Evolutionary conservation across 2,797 vertebrate species (phyloP).

Genomic region (Phoebastria nigripes): DNA sequence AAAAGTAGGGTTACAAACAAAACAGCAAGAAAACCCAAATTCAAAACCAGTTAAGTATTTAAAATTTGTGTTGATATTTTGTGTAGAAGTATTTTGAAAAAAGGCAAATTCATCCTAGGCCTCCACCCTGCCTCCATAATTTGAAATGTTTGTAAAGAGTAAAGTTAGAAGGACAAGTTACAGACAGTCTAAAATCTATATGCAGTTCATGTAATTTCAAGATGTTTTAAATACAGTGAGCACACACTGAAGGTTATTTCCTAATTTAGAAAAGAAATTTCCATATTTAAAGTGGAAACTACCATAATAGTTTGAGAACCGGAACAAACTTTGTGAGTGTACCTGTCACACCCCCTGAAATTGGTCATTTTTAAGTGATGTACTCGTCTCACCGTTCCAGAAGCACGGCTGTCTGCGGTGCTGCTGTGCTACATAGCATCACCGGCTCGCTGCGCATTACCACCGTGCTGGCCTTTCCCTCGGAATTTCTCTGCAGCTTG

Average conservation of each 20-base stretch:
- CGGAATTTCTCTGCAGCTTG: not conserved
- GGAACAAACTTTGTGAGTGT: not conserved
- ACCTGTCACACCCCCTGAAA: not conserved
- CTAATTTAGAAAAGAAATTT: slow-evolving; percentile 16
- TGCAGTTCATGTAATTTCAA: slow-evolving; percentile 19
- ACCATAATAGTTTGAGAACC: not conserved
- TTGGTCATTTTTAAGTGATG: not conserved
- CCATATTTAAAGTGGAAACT: not conserved
- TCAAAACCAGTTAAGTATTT: not conserved
- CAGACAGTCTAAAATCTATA: not conserved
- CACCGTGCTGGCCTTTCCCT: not conserved
- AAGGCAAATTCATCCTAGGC: not conserved
- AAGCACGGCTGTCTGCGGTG: not conserved
- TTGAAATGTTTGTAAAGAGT: not conserved
- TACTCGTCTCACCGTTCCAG: not conserved
- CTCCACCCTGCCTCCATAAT: not conserved
- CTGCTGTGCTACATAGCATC: not conserved
- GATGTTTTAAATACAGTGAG: slow-evolving; percentile 4
- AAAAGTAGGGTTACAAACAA: not conserved
- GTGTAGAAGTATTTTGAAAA: not conserved
- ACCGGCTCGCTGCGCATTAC: rapidly evolving
- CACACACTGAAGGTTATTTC: not conserved
- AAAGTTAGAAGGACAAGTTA: not conserved
- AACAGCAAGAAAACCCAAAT: not conserved
- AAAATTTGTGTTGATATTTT: not conserved